These are phyloP conservation scores for Microplitis mediator DNA, from an alignment of 1,140 invertebrate species.

Conservation along the genomic window DNA sequence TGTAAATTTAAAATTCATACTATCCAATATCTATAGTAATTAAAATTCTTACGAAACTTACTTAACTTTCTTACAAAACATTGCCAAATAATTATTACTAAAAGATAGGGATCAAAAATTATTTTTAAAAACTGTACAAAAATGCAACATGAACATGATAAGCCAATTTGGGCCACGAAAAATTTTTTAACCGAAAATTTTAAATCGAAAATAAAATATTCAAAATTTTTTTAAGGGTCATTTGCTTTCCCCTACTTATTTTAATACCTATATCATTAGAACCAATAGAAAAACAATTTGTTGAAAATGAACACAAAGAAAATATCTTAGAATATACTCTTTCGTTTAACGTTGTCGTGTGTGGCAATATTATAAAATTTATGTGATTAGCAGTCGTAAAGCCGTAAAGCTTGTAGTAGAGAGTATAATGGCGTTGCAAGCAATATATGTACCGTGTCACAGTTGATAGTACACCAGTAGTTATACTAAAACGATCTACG, in stretches of 20 bases:
- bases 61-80: too few relatives aligned
- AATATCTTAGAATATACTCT: neutral
- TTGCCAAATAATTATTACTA: too few relatives aligned
- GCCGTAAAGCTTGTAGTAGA: neutral
- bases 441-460: slow-evolving; percentile 12
- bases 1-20: neutral
- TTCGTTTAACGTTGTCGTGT: neutral
- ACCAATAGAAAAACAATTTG: neutral
- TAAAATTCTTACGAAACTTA: neutral
- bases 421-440: slow-evolving; percentile 4
- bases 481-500: slow-evolving; percentile 2
- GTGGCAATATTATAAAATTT: slow-evolving; percentile 30
- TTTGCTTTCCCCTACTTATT: too few relatives aligned
- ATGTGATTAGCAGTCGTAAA: slow-evolving; percentile 36
- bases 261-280: too few relatives aligned
- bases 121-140: too few relatives aligned
- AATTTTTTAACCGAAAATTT: too few relatives aligned
- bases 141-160: too few relatives aligned
- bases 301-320: neutral
- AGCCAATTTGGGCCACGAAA: too few relatives aligned
- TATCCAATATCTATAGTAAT: neutral
- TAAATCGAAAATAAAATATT: too few relatives aligned
- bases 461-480: slow-evolving; percentile 1
- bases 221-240: too few relatives aligned
- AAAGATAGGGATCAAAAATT: too few relatives aligned